Percentiles rank a stretch among this genome's conserved stretches.
Conservation (phyloP, 2,113 vertebrate species). For the Himantopus leucocephalus region DNA sequence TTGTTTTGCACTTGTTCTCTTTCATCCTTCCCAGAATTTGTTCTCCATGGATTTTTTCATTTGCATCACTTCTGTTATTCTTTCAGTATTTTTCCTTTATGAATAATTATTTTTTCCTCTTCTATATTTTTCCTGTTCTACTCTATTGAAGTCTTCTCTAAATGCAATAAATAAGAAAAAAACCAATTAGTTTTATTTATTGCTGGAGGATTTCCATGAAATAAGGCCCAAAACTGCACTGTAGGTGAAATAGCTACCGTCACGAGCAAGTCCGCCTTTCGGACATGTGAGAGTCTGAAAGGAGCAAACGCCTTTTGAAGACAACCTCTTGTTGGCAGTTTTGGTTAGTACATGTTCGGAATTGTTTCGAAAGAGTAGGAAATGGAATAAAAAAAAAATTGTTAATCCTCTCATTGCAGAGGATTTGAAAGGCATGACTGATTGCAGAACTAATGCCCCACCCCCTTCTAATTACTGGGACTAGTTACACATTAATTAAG, state of each 20-base stretch:
- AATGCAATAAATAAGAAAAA: not conserved
- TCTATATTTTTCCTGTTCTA: not conserved
- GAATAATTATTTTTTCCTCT: not conserved
- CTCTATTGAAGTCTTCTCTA: not conserved
- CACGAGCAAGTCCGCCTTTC: not conserved
- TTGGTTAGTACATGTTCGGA: not conserved
- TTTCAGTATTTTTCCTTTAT: not conserved
- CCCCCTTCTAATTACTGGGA: not conserved
- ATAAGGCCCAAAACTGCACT: not conserved
- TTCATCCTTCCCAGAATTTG: not conserved
- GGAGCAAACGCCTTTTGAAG: not conserved
- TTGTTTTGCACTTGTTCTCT: not conserved
- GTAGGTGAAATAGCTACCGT: not conserved
- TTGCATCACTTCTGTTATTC: not conserved
- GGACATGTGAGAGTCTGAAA: not conserved
- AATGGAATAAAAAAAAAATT: not conserved
- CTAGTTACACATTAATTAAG: slow-evolving; percentile 7
- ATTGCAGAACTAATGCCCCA: not conserved
- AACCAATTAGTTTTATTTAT: not conserved
- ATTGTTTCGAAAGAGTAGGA: not conserved
- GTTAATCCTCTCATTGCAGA: not conserved
- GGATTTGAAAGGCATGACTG: slow-evolving; percentile 3
- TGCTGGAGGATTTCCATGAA: not conserved
- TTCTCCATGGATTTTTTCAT: not conserved
- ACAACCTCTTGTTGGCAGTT: not conserved